phyloP scores from a whole-genome alignment of 2,888 invertebrate genomes.

The Diaphora mendica region DNA sequence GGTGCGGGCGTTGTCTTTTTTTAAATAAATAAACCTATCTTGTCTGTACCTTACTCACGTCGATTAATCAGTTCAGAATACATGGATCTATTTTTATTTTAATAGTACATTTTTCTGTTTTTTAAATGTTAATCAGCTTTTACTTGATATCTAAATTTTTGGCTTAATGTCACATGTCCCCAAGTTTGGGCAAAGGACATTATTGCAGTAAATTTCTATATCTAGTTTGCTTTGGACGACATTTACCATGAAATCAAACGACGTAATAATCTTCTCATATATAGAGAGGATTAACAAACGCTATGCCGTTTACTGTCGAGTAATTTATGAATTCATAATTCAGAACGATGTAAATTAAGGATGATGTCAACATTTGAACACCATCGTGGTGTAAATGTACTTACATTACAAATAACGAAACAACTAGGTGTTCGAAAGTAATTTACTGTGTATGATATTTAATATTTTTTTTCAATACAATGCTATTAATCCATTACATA shows the following conservation, averaged over 20 bases:
- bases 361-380: neutral
- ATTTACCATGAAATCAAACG: neutral
- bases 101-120: too few relatives aligned
- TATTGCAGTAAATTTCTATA: too few relatives aligned
- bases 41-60: neutral
- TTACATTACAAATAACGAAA: neutral
- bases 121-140: neutral
- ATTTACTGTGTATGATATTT: neutral
- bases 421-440: neutral
- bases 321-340: neutral
- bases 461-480: too few relatives aligned
- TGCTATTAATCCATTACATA: too few relatives aligned
- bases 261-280: neutral
- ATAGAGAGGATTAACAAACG: too few relatives aligned
- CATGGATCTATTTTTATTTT: neutral
- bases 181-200: too few relatives aligned
- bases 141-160: neutral
- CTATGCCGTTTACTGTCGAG: slow-evolving; percentile 1
- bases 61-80: neutral
- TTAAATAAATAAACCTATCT: too few relatives aligned
- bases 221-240: too few relatives aligned
- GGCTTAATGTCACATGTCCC: too few relatives aligned
- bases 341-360: slow-evolving; percentile 1
- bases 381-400: neutral
- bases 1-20: too few relatives aligned